Evolutionary conservation across 2,797 vertebrate genomes (phyloP).

Genomic region (Adelosebastes latens): DNA sequence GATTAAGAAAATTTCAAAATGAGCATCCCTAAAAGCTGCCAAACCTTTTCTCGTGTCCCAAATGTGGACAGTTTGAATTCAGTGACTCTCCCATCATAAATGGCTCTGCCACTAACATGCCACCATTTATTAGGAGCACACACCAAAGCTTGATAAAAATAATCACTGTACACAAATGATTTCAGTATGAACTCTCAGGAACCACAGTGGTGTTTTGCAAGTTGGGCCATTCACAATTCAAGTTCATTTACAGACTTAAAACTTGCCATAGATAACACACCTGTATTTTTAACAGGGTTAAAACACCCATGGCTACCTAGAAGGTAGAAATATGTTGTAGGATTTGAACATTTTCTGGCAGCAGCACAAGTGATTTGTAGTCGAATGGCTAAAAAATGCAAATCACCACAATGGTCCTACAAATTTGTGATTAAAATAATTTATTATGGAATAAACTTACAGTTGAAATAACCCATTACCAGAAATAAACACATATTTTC

Average conservation of each 20-base stretch:
- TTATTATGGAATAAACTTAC: not conserved
- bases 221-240: not conserved
- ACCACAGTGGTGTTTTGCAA: constrained; percentile 12
- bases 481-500: not conserved
- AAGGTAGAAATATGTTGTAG: not conserved
- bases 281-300: not conserved
- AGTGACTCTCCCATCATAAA: constrained; percentile 42
- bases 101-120: constrained; percentile 55
- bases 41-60: too few species aligned
- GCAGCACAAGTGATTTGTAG: not conserved
- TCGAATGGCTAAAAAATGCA: not conserved
- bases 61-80: not conserved
- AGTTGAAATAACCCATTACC: not conserved
- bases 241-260: not conserved
- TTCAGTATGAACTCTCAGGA: not conserved
- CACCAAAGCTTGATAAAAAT: constrained; percentile 17
- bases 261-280: not conserved
- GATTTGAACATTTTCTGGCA: not conserved
- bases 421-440: not conserved
- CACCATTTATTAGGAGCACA: constrained; percentile 48
- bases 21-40: too few species aligned
- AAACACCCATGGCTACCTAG: not conserved
- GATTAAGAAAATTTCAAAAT: too few species aligned
- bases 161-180: constrained; percentile 37
- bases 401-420: constrained; percentile 14